Evolutionary conservation across 2,888 invertebrate genomes (phyloP).

Genomic region (Zygogramma bicolorata): DNA sequence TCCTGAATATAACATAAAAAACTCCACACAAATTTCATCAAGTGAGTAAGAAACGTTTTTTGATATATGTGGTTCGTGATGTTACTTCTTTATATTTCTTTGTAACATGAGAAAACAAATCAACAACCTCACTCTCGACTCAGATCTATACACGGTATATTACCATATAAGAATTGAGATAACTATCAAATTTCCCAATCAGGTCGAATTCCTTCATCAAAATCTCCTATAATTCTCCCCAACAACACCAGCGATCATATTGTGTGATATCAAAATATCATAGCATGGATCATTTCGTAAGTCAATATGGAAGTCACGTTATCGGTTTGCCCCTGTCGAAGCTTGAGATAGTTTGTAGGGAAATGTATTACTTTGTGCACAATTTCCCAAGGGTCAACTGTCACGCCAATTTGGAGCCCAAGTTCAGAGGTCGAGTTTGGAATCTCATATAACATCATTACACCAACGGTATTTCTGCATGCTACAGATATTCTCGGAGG

Average conservation of each 20-base stretch:
- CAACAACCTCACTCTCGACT: too few relatives aligned
- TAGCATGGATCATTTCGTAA: not conserved
- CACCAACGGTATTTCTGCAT: not conserved
- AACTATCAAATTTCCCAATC: too few relatives aligned
- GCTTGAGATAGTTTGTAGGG: slow-evolving; percentile 35
- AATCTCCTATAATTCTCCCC: too few relatives aligned
- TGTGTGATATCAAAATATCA: not conserved
- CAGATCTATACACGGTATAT: too few relatives aligned
- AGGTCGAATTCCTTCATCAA: too few relatives aligned
- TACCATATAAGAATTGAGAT: too few relatives aligned
- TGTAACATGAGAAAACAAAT: too few relatives aligned
- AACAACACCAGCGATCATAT: not conserved
- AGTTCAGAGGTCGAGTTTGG: not conserved
- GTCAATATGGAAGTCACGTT: slow-evolving; percentile 16
- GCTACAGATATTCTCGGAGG: not conserved
- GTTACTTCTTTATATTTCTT: too few relatives aligned
- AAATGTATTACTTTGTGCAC: slow-evolving; percentile 44
- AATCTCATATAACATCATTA: not conserved
- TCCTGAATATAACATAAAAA: too few relatives aligned
- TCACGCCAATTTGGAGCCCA: slow-evolving; percentile 36
- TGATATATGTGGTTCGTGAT: too few relatives aligned
- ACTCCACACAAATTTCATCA: too few relatives aligned
- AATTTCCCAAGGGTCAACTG: slow-evolving; percentile 41
- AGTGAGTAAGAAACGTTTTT: too few relatives aligned
- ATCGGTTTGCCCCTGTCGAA: slow-evolving; percentile 27